A percentile compares a stretch with the other conserved stretches of the same genome.
phyloP scores from a whole-genome alignment of 2,888 invertebrate genomes.

The Bibio marci region DNA sequence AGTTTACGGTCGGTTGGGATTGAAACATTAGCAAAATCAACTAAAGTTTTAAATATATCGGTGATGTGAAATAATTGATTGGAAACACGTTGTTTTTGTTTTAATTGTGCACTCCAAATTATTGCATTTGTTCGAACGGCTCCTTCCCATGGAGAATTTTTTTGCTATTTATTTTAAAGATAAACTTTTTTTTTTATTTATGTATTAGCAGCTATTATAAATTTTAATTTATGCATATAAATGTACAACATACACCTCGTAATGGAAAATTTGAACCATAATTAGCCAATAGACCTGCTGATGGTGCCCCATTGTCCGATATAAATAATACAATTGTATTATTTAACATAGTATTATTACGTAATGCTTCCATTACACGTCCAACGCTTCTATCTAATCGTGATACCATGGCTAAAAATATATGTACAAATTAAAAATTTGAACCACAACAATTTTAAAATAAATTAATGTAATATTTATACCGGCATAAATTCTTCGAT shows the following conservation, averaged over 20 bases:
- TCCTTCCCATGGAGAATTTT: constrained; percentile 73
- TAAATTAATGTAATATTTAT: too few relatives aligned
- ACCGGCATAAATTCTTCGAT: constrained; percentile 44
- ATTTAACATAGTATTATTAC: constrained; percentile 47
- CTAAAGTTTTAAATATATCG: too few relatives aligned
- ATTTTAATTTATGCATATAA: too few relatives aligned
- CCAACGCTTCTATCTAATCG: constrained; percentile 75
- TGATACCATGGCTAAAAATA: constrained; percentile 74
- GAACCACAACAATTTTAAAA: too few relatives aligned
- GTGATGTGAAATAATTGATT: too few relatives aligned
- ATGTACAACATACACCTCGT: constrained; percentile 44
- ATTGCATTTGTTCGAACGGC: constrained; percentile 60
- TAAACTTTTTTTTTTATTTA: too few relatives aligned
- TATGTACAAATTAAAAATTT: too few relatives aligned
- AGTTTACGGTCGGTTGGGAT: constrained; percentile 16
- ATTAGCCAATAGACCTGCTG: constrained; percentile 44
- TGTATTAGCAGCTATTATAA: too few relatives aligned
- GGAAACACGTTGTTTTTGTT: constrained; percentile 28
- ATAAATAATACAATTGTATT: constrained; percentile 73
- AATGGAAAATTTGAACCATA: constrained; percentile 66
- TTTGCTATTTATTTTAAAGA: too few relatives aligned
- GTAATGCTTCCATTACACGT: constrained; percentile 49
- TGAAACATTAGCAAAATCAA: not conserved
- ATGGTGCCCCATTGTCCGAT: constrained; percentile 78
- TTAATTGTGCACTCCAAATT: constrained; percentile 51